Evolutionary conservation across 2,113 vertebrate species (phyloP).

Genomic region (Oceanodroma tethys): DNA sequence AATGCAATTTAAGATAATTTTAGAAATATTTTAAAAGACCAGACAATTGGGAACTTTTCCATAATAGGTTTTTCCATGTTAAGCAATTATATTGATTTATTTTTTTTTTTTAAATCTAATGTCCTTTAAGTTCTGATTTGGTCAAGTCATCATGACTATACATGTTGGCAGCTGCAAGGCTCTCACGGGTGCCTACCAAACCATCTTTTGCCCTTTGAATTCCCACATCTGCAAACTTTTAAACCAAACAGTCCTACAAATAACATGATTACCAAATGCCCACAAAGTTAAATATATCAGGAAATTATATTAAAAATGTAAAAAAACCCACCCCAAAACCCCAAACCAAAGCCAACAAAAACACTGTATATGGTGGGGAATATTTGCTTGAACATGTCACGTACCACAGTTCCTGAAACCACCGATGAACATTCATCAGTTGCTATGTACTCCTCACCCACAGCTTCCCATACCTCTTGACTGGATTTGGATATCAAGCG

Average conservation of each 20-base stretch:
- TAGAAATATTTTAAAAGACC: not conserved
- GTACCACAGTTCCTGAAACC: conserved; percentile 86
- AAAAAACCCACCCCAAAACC: not conserved
- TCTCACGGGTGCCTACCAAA: not conserved
- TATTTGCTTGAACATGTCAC: not conserved
- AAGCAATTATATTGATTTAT: not conserved
- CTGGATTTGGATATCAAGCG: conserved; percentile 78
- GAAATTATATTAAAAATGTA: not conserved
- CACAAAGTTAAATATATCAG: not conserved
- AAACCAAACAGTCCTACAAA: not conserved
- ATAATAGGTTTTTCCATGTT: not conserved
- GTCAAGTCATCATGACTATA: not conserved
- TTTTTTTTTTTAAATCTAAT: not conserved
- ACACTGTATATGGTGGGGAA: not conserved
- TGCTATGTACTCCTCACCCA: conserved; percentile 76
- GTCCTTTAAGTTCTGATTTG: not conserved
- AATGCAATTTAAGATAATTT: not conserved
- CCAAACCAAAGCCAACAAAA: not conserved
- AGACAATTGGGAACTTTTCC: not conserved
- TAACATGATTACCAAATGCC: not conserved
- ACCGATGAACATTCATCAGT: conserved; percentile 63
- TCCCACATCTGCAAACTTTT: not conserved
- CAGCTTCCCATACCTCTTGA: conserved; percentile 72
- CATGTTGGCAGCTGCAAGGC: not conserved
- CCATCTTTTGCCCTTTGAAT: not conserved